Evolutionary conservation across 2,113 vertebrate species (phyloP).

Genomic region (Acrocephalus kingi): DNA sequence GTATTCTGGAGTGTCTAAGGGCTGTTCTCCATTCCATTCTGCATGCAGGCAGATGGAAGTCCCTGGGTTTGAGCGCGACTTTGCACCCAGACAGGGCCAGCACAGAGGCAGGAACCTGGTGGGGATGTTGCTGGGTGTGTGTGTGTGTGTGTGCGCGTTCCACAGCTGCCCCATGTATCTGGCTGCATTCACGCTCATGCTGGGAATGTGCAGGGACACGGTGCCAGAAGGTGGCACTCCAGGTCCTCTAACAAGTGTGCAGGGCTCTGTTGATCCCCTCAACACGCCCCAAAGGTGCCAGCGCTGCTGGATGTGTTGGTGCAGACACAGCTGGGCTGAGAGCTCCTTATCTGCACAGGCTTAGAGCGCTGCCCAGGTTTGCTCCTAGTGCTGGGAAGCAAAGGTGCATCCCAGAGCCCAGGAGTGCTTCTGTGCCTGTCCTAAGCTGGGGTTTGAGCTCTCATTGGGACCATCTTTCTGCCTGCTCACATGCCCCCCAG

Average conservation of each 20-base stretch:
- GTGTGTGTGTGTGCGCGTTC: too few species aligned
- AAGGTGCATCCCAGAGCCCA: not conserved
- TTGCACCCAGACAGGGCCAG: accelerated
- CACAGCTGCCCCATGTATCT: accelerated
- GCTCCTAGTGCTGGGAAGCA: accelerated
- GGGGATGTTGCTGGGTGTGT: not conserved
- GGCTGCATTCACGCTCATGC: accelerated
- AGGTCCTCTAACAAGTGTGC: not conserved
- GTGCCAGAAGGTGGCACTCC: slow-evolving; percentile 58
- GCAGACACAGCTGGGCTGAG: not conserved
- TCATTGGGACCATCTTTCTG: not conserved
- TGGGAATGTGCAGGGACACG: accelerated
- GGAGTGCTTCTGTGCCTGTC: not conserved
- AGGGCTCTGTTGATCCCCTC: accelerated
- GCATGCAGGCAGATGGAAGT: accelerated
- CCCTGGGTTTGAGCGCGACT: not conserved
- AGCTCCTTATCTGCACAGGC: accelerated
- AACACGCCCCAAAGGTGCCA: not conserved
- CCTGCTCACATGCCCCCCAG: not conserved
- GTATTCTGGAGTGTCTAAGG: not conserved
- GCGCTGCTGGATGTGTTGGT: accelerated
- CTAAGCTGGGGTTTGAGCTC: not conserved
- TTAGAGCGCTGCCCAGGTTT: accelerated
- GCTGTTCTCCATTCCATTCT: not conserved
- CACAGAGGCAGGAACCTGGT: not conserved